Conservation (phyloP, 2,888 invertebrate species). For the Eugnorisma glareosa region DNA sequence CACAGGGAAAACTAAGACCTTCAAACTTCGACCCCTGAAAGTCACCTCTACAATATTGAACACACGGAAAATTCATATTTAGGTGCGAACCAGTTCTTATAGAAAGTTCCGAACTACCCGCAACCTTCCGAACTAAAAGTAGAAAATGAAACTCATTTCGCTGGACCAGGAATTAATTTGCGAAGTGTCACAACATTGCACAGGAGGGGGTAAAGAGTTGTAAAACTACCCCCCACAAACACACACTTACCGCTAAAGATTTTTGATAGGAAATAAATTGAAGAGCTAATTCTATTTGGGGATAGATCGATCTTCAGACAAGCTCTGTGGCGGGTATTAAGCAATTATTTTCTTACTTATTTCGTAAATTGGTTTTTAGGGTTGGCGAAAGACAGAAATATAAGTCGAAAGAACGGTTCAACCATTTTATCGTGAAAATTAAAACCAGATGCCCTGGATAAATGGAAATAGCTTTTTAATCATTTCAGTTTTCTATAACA, state of each 20-base stretch:
- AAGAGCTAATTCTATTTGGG: slow-evolving; percentile 45
- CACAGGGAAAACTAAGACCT: background rate
- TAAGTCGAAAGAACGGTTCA: background rate
- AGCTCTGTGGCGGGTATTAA: slow-evolving; percentile 37
- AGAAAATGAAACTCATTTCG: slow-evolving; percentile 56
- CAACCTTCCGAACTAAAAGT: slow-evolving; percentile 43
- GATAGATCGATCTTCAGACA: slow-evolving; percentile 46
- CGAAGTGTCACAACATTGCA: slow-evolving; percentile 61
- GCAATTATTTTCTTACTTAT: slow-evolving; percentile 38
- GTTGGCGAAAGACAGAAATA: slow-evolving; percentile 8
- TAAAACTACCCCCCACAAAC: slow-evolving; percentile 39
- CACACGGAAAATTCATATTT: slow-evolving; percentile 28
- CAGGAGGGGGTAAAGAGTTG: slow-evolving; percentile 26
- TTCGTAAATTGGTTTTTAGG: slow-evolving; percentile 46
- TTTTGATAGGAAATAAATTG: slow-evolving; percentile 52
- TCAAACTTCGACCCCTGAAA: slow-evolving; percentile 1
- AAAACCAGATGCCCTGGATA: background rate
- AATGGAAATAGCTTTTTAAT: background rate
- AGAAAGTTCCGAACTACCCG: slow-evolving; percentile 41
- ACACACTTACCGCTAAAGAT: slow-evolving; percentile 26
- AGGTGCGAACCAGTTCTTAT: slow-evolving; percentile 18
- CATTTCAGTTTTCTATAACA: background rate
- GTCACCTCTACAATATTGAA: slow-evolving; percentile 1
- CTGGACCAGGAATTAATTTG: slow-evolving; percentile 59
- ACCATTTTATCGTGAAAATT: background rate